These are phyloP conservation scores for Cebuella pygmaea DNA, from an alignment of 2,797 vertebrate genomes.

Conservation along the genomic window DNA sequence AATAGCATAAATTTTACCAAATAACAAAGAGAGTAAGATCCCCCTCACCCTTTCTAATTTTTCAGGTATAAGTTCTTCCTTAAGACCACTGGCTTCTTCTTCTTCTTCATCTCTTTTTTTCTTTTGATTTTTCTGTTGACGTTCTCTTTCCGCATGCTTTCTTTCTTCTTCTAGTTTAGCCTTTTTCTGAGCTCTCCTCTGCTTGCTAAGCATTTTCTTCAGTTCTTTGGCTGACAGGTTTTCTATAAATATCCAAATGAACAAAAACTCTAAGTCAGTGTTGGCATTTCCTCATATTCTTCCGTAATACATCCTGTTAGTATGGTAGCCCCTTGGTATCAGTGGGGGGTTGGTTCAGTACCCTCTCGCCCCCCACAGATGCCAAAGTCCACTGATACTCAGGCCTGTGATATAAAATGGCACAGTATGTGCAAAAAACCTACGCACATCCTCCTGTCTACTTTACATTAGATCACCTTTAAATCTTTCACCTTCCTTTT, in stretches of 20 bases:
- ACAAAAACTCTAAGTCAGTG: not conserved
- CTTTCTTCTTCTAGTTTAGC: conserved; percentile 88
- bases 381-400: not conserved
- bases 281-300: conserved; percentile 20
- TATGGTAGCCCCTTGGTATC: not conserved
- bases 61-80: conserved; percentile 88
- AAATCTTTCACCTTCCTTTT: not conserved
- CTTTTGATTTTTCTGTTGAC: conserved; percentile 87
- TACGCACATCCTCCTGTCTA: not conserved
- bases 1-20: conserved; percentile 20
- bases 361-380: not conserved
- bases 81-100: conserved; percentile 85
- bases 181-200: conserved; percentile 89
- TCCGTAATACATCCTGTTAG: not conserved
- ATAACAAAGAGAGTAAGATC: not conserved
- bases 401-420: not conserved
- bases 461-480: not conserved
- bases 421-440: not conserved
- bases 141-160: conserved; percentile 86
- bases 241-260: conserved; percentile 80
- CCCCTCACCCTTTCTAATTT: conserved; percentile 88
- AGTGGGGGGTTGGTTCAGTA: not conserved
- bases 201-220: conserved; percentile 90
- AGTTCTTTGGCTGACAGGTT: conserved; percentile 88
- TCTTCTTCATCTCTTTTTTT: conserved; percentile 88